phyloP scores from a whole-genome alignment of 2,113 vertebrate genomes.

The Psophia crepitans region DNA sequence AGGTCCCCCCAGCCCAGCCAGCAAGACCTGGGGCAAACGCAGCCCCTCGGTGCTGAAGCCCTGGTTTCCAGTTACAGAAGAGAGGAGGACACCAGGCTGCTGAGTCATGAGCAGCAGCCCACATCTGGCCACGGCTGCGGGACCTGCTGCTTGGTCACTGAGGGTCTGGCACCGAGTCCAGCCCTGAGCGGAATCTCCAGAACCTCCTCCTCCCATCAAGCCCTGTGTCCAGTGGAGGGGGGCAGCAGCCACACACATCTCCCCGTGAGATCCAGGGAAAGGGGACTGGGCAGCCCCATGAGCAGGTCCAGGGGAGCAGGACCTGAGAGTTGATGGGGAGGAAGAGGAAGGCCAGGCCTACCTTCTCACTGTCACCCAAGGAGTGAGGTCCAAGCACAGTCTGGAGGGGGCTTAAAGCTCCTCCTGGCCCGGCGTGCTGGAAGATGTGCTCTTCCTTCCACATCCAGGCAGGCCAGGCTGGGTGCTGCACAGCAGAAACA shows the following conservation, averaged over 20 bases:
- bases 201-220: background rate
- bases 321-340: background rate
- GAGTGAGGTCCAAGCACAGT: background rate
- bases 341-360: background rate
- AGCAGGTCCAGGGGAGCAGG: background rate
- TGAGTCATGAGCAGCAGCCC: background rate
- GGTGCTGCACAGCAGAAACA: background rate
- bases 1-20: background rate
- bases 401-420: fast-evolving
- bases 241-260: background rate
- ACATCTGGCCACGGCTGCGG: background rate
- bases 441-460: background rate
- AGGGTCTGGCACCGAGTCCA: background rate
- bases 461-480: fast-evolving
- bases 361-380: background rate
- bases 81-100: background rate
- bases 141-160: background rate
- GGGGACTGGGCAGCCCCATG: background rate
- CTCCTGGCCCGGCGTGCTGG: fast-evolving
- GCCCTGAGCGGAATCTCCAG: fast-evolving
- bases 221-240: fast-evolving
- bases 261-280: background rate
- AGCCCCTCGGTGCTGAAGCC: background rate
- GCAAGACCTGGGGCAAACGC: background rate
- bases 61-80: background rate